Percentiles rank a stretch among this genome's conserved stretches.
Conservation (phyloP, 2,888 invertebrate species). For the Drosophila flavopinicola region DNA sequence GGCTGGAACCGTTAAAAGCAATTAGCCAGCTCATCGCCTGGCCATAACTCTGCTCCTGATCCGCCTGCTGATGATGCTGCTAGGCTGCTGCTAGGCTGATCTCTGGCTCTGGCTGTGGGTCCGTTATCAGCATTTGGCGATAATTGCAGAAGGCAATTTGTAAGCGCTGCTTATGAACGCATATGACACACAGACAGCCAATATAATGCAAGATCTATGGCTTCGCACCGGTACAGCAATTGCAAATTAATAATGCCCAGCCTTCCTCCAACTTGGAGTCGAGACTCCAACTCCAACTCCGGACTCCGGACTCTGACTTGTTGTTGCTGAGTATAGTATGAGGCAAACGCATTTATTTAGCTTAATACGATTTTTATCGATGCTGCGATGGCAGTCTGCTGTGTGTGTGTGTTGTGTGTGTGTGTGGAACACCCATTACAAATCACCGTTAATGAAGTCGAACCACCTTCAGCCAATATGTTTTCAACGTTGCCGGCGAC, state of each 20-base stretch:
- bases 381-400: not conserved
- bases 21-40: slow-evolving; percentile 63
- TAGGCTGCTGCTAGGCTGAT: slow-evolving; percentile 33
- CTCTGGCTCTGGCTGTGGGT: slow-evolving; percentile 17
- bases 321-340: slow-evolving; percentile 28
- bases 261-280: slow-evolving; percentile 32
- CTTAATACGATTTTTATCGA: slow-evolving; percentile 67
- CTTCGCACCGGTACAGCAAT: slow-evolving; percentile 40
- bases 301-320: not conserved
- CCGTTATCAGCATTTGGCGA: slow-evolving; percentile 67
- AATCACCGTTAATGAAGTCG: slow-evolving; percentile 76
- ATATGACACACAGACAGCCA: slow-evolving; percentile 58
- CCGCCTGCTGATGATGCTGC: slow-evolving; percentile 25
- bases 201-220: slow-evolving; percentile 75
- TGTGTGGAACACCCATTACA: slow-evolving; percentile 62
- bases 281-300: not conserved
- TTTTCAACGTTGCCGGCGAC: too few species aligned
- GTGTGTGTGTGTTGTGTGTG: too few species aligned
- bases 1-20: slow-evolving; percentile 59
- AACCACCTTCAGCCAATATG: slow-evolving; percentile 24
- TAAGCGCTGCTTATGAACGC: slow-evolving; percentile 59
- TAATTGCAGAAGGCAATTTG: slow-evolving; percentile 73
- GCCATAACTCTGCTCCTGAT: slow-evolving; percentile 30
- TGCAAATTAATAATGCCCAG: slow-evolving; percentile 67
- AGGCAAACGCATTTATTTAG: slow-evolving; percentile 67